Conservation (phyloP, 2,797 vertebrate species). For the Gymnoscopelus braueri region DNA sequence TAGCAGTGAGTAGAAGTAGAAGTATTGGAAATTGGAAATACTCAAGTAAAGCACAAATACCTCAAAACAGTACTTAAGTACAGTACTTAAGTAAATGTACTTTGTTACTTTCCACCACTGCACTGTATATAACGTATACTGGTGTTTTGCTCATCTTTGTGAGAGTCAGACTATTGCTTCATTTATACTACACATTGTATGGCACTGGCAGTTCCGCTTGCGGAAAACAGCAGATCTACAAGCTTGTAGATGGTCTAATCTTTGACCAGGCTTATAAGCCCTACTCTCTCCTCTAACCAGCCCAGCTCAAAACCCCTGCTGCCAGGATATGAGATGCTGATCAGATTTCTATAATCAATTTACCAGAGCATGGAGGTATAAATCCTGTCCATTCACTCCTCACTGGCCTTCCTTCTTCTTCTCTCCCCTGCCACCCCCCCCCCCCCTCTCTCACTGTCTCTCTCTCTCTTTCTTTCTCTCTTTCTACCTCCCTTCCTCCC, state of each 20-base stretch:
- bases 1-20: no score
- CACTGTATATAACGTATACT: no score
- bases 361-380: constrained; percentile 79
- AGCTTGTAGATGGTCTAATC: constrained; percentile 65
- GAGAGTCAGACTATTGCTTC: no score
- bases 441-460: no score
- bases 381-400: constrained; percentile 80
- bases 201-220: no score
- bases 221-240: background rate
- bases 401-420: constrained; percentile 45
- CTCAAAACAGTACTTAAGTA: no score
- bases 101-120: no score
- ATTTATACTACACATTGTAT: no score
- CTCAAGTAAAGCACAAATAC: no score
- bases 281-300: constrained; percentile 63
- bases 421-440: constrained; percentile 32
- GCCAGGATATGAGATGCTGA: constrained; percentile 79
- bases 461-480: constrained; percentile 37
- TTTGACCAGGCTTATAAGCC: constrained; percentile 60
- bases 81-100: no score
- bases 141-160: no score
- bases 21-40: no score
- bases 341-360: constrained; percentile 85
- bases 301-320: constrained; percentile 24
- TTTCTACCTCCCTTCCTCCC: constrained; percentile 38